Base-by-base conservation (phyloP, 2,888 invertebrate genomes). In the Hypomecis atomaria region DNA sequence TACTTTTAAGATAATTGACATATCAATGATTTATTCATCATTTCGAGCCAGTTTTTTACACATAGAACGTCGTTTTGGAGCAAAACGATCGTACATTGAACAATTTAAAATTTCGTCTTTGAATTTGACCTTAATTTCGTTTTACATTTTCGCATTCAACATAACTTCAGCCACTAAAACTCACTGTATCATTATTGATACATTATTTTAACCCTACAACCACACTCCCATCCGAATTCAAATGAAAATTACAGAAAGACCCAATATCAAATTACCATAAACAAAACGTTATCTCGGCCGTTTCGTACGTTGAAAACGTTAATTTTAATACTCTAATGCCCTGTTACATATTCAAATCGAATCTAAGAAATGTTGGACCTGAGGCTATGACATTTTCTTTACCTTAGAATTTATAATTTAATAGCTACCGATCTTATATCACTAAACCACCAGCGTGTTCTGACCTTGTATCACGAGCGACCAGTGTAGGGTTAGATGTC, bases 301-400 rank as follows among this genome's bases (percentile, higher is more conserved):
- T 63, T 67, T 58, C 40, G 50, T 60, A 50, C 54, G 9, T 53
- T 37, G 37, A 58, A 56, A 58, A 61, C 64, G 53, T 77, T 71
- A 75, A 76, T 69, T 77, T 75, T 72, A 74, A 79, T 74, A 70
- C 62, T 73, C 74, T 76, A 82, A 84, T 74, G 71, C 72, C 74
- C 76, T 76, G 71, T 78, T 81, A 76, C 74, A 83, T 83, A 86
- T 85, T 84, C 78, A 83, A 83, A 83, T 73, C 76, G 72, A 79
- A 85, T 78, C 77, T 85, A 78, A 82, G 77, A 79, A 77, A 81
- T 77, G 86, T 67, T 60, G 11, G 49, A 58, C 71, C 71, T 33
- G 68, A 48, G 71, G 88, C 88, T 84, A 87, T 85, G 87, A 86
- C 87, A 87, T 78, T 85, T 81, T 80, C 75, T 83, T 84, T 84